These are phyloP conservation scores for Cydia strobilella DNA, from an alignment of 1,140 invertebrate species.

Conservation along the genomic window DNA sequence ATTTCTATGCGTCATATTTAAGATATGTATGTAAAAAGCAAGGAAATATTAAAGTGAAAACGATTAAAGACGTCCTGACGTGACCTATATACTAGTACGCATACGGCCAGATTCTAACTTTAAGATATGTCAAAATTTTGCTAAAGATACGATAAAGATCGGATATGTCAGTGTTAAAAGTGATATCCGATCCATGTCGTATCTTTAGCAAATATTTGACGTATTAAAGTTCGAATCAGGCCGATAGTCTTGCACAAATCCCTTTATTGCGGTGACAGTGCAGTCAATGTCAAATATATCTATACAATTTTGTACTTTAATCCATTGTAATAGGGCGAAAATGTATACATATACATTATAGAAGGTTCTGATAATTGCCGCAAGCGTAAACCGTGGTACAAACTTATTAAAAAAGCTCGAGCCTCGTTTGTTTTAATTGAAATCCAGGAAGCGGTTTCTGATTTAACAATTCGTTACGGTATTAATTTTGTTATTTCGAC, in stretches of 20 bases:
- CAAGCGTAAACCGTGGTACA: background rate
- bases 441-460: background rate
- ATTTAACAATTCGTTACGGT: no score
- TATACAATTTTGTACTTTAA: background rate
- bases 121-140: no score
- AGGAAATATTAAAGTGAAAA: background rate
- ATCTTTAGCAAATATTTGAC: no score
- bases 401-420: background rate
- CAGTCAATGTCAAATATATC: background rate
- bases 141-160: no score
- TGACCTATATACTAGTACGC: constrained; percentile 11
- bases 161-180: no score
- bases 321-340: background rate
- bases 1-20: background rate
- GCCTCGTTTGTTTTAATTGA: background rate
- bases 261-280: background rate
- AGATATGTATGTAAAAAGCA: background rate
- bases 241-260: constrained; percentile 1
- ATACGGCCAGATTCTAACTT: no score
- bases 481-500: no score
- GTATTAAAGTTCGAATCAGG: no score
- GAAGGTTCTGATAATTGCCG: background rate
- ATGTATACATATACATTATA: background rate
- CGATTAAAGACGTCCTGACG: background rate
- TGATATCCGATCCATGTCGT: no score